Conservation (phyloP, 2,888 invertebrate genomes). For the Drosophila kuntzei region DNA sequence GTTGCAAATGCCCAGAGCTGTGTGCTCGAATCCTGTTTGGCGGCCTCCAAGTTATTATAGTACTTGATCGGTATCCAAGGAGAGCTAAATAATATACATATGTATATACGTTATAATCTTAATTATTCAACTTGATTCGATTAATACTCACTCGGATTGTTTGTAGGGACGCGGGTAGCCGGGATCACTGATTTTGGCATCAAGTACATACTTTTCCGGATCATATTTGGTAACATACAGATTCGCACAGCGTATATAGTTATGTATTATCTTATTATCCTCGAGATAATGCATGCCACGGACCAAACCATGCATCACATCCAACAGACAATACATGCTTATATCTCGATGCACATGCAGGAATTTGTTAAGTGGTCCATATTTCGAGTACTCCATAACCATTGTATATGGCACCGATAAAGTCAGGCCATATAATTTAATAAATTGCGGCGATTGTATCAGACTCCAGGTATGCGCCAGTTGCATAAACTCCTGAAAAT, state of each 20-base stretch:
- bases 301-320: conserved; percentile 92
- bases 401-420: conserved; percentile 92
- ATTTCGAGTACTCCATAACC: conserved; percentile 92
- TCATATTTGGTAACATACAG: conserved; percentile 92
- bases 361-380: conserved; percentile 90
- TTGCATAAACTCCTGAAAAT: conserved; percentile 91
- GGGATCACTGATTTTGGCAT: conserved; percentile 93
- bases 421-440: conserved; percentile 92
- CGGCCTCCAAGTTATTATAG: conserved; percentile 89
- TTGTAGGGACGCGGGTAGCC: conserved; percentile 89
- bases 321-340: conserved; percentile 90
- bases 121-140: background rate
- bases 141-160: conserved; percentile 58
- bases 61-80: conserved; percentile 97
- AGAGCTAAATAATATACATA: conserved; percentile 87
- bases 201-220: conserved; percentile 88
- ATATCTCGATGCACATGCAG: conserved; percentile 86
- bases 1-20: conserved; percentile 97
- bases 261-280: conserved; percentile 93
- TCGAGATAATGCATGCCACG: conserved; percentile 95
- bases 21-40: conserved; percentile 89
- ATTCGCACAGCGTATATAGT: conserved; percentile 93
- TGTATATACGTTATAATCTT: background rate
- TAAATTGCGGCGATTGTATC: conserved; percentile 91
- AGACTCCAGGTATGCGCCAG: conserved; percentile 92